Conservation (phyloP, 2,888 invertebrate genomes). For the Machimus atricapillus region DNA sequence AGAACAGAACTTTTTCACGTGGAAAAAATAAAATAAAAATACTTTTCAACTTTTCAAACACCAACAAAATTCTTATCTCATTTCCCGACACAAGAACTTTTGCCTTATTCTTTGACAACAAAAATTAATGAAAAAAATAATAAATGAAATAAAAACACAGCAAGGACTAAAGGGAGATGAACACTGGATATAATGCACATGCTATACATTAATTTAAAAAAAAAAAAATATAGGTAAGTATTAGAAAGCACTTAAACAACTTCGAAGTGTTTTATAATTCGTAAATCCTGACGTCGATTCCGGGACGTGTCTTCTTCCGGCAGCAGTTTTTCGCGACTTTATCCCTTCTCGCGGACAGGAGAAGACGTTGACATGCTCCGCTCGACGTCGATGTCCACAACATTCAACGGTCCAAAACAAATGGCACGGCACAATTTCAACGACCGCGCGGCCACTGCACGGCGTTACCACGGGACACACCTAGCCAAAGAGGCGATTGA, state of each 20-base stretch:
- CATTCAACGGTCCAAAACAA: not conserved
- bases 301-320: not conserved
- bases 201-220: not conserved
- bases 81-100: not conserved
- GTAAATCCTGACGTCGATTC: not conserved
- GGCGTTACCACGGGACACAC: not conserved
- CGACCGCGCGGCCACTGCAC: not conserved
- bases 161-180: not conserved
- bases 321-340: not conserved
- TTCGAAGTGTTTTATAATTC: not conserved
- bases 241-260: not conserved
- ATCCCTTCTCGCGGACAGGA: not conserved
- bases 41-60: not conserved
- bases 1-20: not conserved
- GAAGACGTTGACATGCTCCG: not conserved
- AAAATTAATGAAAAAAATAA: not conserved
- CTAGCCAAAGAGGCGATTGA: conserved; percentile 2
- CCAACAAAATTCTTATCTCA: not conserved
- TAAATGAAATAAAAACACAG: not conserved
- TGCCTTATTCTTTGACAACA: not conserved
- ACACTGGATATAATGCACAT: not conserved
- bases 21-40: not conserved
- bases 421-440: not conserved
- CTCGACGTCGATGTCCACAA: not conserved
- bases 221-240: not conserved